Conservation (phyloP, 2,113 vertebrate species). For the Dinomys branickii region DNA sequence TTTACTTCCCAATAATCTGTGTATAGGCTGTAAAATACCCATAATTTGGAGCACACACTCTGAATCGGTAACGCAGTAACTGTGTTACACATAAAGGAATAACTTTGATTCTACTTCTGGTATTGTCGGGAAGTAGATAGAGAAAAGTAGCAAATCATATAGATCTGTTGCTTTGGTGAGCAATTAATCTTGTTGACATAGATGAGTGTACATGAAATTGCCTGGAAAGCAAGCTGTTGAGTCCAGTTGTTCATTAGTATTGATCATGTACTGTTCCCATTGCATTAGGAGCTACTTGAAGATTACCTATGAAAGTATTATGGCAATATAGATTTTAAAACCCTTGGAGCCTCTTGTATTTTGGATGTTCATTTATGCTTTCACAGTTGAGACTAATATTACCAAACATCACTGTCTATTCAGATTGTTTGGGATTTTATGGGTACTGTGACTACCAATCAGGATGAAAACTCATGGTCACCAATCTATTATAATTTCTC, state of each 20-base stretch:
- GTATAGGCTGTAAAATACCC: background rate
- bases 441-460: conserved; percentile 68
- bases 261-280: conserved; percentile 82
- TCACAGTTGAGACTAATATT: background rate
- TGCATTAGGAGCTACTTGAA: conserved; percentile 85
- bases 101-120: conserved; percentile 42
- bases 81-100: conserved; percentile 20
- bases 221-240: conserved; percentile 82
- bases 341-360: conserved; percentile 67
- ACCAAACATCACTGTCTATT: conserved; percentile 30
- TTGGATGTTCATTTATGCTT: conserved; percentile 67
- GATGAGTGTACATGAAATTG: conserved; percentile 85
- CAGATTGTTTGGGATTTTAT: conserved; percentile 2
- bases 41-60: background rate
- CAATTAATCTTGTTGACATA: conserved; percentile 89
- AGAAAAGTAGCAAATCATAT: conserved; percentile 81
- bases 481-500: background rate
- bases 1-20: background rate
- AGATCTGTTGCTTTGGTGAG: conserved; percentile 83
- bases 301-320: conserved; percentile 83
- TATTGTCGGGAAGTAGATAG: conserved; percentile 59
- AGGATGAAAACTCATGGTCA: conserved; percentile 24
- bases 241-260: conserved; percentile 87
- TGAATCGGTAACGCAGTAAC: conserved; percentile 58
- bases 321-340: conserved; percentile 78